phyloP scores from a whole-genome alignment of 1,140 invertebrate species.

The Capitella teleta region DNA sequence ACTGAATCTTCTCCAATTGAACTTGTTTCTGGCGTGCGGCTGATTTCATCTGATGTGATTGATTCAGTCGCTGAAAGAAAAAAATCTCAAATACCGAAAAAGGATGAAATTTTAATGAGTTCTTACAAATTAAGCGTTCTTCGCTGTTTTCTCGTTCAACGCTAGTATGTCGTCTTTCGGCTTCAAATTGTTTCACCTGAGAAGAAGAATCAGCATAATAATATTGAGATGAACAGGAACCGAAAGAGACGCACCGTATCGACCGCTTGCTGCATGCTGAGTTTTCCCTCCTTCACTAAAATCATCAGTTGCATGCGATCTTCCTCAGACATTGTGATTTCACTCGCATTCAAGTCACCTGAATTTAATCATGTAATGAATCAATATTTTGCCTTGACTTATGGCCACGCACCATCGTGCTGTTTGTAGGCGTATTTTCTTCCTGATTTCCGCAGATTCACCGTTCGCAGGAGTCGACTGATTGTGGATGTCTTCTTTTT shows the following conservation, averaged over 20 bases:
- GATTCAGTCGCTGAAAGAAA: too few species aligned
- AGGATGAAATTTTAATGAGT: too few species aligned
- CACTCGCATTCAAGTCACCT: conserved; percentile 13
- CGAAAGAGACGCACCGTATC: conserved; percentile 16
- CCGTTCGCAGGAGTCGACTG: conserved; percentile 13
- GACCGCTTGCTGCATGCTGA: conserved; percentile 19
- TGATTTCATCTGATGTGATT: too few species aligned
- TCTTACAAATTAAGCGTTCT: too few species aligned
- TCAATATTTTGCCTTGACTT: background rate
- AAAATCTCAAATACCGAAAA: too few species aligned
- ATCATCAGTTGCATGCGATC: conserved; percentile 15
- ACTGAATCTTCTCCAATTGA: too few species aligned
- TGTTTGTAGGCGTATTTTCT: conserved; percentile 32
- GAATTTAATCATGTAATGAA: background rate
- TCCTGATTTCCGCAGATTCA: background rate
- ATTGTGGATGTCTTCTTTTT: conserved; percentile 43
- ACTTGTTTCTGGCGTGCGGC: too few species aligned
- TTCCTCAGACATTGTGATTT: conserved; percentile 16
- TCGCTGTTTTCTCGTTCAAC: too few species aligned
- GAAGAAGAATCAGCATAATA: too few species aligned
- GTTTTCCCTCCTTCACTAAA: conserved; percentile 18
- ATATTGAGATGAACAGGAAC: too few species aligned
- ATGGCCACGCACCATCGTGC: conserved; percentile 14
- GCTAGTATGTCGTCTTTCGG: too few species aligned
- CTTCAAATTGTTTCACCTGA: too few species aligned